phyloP scores from a whole-genome alignment of 2,888 invertebrate species.

The Coremacera marginata region DNA sequence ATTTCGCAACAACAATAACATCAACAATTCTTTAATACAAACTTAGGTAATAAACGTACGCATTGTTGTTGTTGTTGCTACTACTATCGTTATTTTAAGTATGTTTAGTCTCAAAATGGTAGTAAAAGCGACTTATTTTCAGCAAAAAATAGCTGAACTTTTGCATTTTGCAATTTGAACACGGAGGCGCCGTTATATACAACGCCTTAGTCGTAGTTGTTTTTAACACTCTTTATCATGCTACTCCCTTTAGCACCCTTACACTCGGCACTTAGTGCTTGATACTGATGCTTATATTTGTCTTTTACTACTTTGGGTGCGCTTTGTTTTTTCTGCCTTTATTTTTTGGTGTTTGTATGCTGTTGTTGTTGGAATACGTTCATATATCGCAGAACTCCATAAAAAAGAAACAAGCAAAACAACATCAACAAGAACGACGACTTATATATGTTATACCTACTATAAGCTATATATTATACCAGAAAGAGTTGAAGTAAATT shows the following conservation, averaged over 20 bases:
- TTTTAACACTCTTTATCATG: background rate
- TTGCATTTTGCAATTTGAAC: slow-evolving; percentile 31
- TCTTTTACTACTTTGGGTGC: background rate
- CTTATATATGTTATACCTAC: background rate
- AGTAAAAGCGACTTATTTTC: slow-evolving; percentile 33
- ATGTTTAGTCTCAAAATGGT: slow-evolving; percentile 35
- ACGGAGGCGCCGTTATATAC: slow-evolving; percentile 38
- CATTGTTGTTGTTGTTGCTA: slow-evolving; percentile 14
- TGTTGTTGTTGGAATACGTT: slow-evolving; percentile 54
- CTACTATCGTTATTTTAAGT: slow-evolving; percentile 13
- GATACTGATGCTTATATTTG: background rate
- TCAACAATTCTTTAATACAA: slow-evolving; percentile 3
- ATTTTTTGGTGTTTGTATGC: background rate
- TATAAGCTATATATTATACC: slow-evolving; percentile 40
- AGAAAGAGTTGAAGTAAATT: slow-evolving; percentile 52
- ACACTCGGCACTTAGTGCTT: too few relatives aligned
- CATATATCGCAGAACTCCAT: slow-evolving; percentile 39
- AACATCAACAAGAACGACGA: background rate
- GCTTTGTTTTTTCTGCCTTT: background rate
- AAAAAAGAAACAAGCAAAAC: background rate
- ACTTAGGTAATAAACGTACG: slow-evolving; percentile 21
- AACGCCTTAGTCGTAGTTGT: slow-evolving; percentile 11
- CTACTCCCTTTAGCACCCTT: background rate
- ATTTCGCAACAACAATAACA: slow-evolving; percentile 1
- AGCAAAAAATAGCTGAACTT: background rate